Base-by-base conservation (phyloP, 1,140 invertebrate species). In the Drosophila lini region DNA sequence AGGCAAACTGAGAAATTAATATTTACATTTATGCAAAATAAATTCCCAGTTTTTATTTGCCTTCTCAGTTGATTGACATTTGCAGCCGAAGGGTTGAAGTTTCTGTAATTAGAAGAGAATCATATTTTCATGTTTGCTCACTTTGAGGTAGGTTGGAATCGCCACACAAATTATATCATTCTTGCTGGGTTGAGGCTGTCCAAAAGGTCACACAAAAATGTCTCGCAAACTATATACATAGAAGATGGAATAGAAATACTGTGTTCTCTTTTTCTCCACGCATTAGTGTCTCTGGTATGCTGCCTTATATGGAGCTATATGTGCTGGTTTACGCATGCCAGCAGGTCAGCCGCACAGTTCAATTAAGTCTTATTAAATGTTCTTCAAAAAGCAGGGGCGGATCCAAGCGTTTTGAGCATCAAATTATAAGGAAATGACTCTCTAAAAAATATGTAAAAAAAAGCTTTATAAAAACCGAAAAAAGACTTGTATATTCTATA, bases 321-420 rank as follows among this genome's bases (percentile, higher is more conserved):
- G 28, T 65, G 36, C n/a, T 41, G 31, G 48, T 34, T 40, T 53
- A 60, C 63, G 63, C 42, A 74, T 48, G 80, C 62, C 83, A 69
- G 42, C 83, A 80, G 83, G 83, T 86, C 83, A 88, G 64, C 68
- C 63, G 64, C 79, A 77, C 84, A 88, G 83, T 88, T 82, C 83
- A 86, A 86, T 86, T 86, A 83, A 88, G 64, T 62, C 83, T 74
- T 82, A 80, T 86, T 80, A 68, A 88, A 76, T 64, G 59, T 68
- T 50, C 34, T 55, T 50, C 22, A 48, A 28, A 52, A 59, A 11
- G 22, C 80, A 71, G 76, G 80, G 47, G 68, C 63, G 80, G 36
- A 60, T 1, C 5, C n/a, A 1, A 1, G 7, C 16, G 31, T 38
- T 22, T 5, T 5, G 3, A n/a, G 25, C 11, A 7, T 34, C 4